Conservation (phyloP, 1,140 invertebrate genomes). For the Drosophila leontia region DNA sequence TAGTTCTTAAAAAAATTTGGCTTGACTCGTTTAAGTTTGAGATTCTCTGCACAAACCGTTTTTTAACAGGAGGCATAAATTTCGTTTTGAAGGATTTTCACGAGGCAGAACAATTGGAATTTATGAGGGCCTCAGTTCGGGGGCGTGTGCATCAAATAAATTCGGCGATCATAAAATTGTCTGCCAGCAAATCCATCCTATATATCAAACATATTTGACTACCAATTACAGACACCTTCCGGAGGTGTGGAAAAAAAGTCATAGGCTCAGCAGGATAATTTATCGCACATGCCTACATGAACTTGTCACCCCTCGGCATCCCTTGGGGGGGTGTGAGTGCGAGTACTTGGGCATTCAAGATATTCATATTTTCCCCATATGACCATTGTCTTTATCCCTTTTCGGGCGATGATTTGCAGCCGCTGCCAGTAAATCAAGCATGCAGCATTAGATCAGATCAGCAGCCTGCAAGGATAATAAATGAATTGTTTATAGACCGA, state of each 20-base stretch:
- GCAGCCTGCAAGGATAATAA: slow-evolving; percentile 74
- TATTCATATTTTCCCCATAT: slow-evolving; percentile 66
- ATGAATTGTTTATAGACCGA: slow-evolving; percentile 81
- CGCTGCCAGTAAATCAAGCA: slow-evolving; percentile 83
- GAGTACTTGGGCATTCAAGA: slow-evolving; percentile 6
- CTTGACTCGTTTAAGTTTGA: slow-evolving; percentile 72
- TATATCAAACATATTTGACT: slow-evolving; percentile 79
- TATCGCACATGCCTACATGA: slow-evolving; percentile 83
- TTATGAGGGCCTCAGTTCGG: slow-evolving; percentile 37
- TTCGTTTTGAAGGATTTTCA: slow-evolving; percentile 57
- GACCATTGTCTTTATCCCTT: slow-evolving; percentile 74
- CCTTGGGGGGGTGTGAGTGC: not conserved
- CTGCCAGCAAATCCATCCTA: slow-evolving; percentile 75
- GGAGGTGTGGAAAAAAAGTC: slow-evolving; percentile 34
- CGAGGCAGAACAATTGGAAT: slow-evolving; percentile 66
- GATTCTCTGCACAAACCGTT: too few relatives aligned
- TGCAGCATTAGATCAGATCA: slow-evolving; percentile 76
- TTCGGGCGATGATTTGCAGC: slow-evolving; percentile 81
- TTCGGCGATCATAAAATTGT: slow-evolving; percentile 79
- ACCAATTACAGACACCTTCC: slow-evolving; percentile 69
- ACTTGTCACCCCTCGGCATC: slow-evolving; percentile 34
- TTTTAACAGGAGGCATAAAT: slow-evolving; percentile 77
- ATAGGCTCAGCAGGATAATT: slow-evolving; percentile 64
- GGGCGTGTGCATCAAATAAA: slow-evolving; percentile 74
- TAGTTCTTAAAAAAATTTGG: slow-evolving; percentile 52